These are phyloP conservation scores for Caenorhabditis sp. DNA, from an alignment of 2,888 invertebrate species.

Conservation along the genomic window DNA sequence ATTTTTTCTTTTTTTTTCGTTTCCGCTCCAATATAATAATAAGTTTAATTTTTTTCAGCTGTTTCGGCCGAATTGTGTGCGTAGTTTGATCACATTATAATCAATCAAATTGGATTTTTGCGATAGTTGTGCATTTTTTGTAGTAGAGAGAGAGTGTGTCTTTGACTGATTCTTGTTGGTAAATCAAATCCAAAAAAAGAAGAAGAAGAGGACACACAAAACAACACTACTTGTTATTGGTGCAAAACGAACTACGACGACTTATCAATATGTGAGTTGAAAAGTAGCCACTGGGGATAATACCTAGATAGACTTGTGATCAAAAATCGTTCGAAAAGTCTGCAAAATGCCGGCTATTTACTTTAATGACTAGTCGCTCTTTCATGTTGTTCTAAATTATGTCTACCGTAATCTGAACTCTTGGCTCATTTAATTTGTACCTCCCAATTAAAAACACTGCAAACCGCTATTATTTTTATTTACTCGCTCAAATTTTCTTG, in stretches of 20 bases:
- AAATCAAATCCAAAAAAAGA: no score
- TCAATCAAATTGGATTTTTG: not conserved
- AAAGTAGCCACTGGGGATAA: no score
- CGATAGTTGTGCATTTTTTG: not conserved
- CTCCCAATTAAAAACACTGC: not conserved
- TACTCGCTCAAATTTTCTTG: no score
- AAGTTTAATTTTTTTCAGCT: not conserved
- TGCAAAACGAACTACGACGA: not conserved
- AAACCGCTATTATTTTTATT: no score
- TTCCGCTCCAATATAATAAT: not conserved
- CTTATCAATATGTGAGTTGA: not conserved
- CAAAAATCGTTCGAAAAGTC: no score
- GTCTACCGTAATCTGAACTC: slow-evolving; percentile 2
- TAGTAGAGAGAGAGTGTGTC: not conserved
- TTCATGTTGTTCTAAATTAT: not conserved
- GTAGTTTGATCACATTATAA: not conserved
- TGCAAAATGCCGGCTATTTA: no score
- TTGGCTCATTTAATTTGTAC: not conserved
- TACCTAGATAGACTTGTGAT: no score
- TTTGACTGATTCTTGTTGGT: no score
- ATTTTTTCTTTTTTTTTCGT: not conserved
- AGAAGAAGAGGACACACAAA: no score
- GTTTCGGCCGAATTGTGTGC: not conserved
- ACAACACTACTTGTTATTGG: no score
- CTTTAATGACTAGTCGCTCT: no score